Conservation (phyloP, 2,113 vertebrate species). For the Aegithalos caudatus region DNA sequence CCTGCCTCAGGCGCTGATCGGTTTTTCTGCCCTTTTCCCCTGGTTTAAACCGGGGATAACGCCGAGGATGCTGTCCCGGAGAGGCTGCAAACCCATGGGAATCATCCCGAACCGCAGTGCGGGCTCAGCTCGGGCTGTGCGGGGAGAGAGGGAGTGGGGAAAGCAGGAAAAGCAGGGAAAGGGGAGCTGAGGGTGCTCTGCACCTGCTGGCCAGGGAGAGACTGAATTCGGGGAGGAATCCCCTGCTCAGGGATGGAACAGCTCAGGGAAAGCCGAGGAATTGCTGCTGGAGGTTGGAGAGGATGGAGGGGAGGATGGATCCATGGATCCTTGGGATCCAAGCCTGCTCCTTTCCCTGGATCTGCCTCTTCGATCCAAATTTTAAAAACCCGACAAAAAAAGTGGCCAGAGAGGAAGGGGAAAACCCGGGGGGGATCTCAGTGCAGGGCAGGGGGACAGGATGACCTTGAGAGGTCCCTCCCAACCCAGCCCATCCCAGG, state of each 20-base stretch:
- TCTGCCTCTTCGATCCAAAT: not conserved
- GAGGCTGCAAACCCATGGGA: not conserved
- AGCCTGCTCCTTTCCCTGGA: not conserved
- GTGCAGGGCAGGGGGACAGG: rapidly evolving
- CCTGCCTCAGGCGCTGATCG: too few species aligned
- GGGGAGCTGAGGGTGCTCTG: not conserved
- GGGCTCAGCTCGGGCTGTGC: not conserved
- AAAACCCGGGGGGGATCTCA: not conserved
- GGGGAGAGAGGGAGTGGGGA: not conserved
- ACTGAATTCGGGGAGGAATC: rapidly evolving
- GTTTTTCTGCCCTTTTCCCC: not conserved
- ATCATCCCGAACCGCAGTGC: rapidly evolving
- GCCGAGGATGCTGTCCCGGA: rapidly evolving
- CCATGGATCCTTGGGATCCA: not conserved
- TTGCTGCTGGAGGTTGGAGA: rapidly evolving
- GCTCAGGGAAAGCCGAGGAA: not conserved
- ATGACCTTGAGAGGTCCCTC: not conserved
- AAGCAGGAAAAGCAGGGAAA: not conserved
- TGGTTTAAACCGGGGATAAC: rapidly evolving
- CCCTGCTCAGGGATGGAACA: too few species aligned
- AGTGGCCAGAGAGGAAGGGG: not conserved
- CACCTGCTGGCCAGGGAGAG: not conserved
- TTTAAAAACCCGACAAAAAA: not conserved
- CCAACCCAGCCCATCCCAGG: rapidly evolving
- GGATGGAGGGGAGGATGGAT: not conserved